These are phyloP conservation scores for Podarcis muralis DNA, from an alignment of 2,113 vertebrate species.

Conservation along the genomic window DNA sequence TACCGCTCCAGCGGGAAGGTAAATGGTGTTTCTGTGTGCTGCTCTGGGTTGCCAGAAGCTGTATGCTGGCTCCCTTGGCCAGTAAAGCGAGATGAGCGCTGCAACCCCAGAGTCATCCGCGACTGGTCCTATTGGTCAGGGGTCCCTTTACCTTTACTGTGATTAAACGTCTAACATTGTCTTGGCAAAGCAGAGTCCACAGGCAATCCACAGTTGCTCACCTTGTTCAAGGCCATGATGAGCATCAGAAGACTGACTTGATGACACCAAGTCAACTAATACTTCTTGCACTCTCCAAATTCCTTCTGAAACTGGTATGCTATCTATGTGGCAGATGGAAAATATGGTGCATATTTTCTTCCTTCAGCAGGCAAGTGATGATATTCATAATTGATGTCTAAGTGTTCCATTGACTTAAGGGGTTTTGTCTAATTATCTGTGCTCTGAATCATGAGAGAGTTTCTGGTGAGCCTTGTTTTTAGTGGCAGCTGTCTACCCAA, in stretches of 20 bases:
- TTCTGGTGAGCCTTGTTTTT: slow-evolving; percentile 40
- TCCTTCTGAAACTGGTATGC: neutral
- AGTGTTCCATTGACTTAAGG: slow-evolving; percentile 48
- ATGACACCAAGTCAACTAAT: neutral
- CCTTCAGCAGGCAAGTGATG: slow-evolving; percentile 15
- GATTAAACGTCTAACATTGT: neutral
- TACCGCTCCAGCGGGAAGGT: no score
- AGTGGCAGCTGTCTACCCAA: slow-evolving; percentile 52
- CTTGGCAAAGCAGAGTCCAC: neutral
- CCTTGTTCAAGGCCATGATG: neutral
- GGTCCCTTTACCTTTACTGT: neutral
- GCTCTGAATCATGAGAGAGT: slow-evolving; percentile 45
- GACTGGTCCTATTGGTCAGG: no score
- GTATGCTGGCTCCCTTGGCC: no score
- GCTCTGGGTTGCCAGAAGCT: no score
- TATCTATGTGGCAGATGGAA: neutral
- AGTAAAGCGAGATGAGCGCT: no score
- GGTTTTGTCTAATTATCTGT: slow-evolving; percentile 41
- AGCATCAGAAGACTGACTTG: neutral
- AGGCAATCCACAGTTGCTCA: neutral
- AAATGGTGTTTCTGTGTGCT: no score
- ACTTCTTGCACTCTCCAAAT: neutral
- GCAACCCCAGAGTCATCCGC: no score
- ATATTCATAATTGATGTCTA: neutral
- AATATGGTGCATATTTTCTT: neutral